Evolutionary conservation across 2,888 invertebrate species (phyloP), one percentile per base, ranked within the genome.

Genomic region (Agapetus fuscipes): DNA sequence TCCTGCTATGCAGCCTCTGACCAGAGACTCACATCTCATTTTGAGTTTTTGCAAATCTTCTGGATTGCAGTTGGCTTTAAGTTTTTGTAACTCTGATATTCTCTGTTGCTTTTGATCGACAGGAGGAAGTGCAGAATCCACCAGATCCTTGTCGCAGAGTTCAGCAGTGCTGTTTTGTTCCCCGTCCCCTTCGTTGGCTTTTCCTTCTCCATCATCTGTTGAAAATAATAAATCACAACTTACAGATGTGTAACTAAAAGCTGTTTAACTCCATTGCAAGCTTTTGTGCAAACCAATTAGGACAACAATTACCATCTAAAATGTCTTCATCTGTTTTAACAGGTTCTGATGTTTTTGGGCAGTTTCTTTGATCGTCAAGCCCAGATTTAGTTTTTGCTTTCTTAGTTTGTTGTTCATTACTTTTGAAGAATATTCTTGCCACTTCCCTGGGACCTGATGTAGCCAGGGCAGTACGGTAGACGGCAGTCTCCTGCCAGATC

Each of bases 1-100:
- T 37, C 86, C 83, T 24, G 83, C 83, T 52, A 88, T 86, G 59
- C 88, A 89, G 52, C 85, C 83, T 50, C 87, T 74, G 10, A 89
- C 80, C 41, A 89, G 70, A 48, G 77, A 72, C 69, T 83, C 82
- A 57, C 83, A 83, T 49, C 80, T 76, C 33, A 72, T 61, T 64
- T 72, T 86, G 39, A 87, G 66, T 50, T 79, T 80, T 53, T 81
- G 82, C 42, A 88, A 64, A 49, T 84, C 79, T 45, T 84, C 81
- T 0, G 85, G 81, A 54, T 84, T 84, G 56, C 88, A 88, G 48
- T 84, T 84, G 9, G 85, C 83, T 56, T 76, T 84, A 54, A 67
- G 73, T 67, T 74, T 77, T 53, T 83, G 81, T 49, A 83, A 56
- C 54, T 83, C 81, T 10, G 76, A 72, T 32, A 80, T 71, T 49